Evolutionary conservation across 2,888 invertebrate genomes (phyloP).

Genomic region (Auanema freiburgensis): DNA sequence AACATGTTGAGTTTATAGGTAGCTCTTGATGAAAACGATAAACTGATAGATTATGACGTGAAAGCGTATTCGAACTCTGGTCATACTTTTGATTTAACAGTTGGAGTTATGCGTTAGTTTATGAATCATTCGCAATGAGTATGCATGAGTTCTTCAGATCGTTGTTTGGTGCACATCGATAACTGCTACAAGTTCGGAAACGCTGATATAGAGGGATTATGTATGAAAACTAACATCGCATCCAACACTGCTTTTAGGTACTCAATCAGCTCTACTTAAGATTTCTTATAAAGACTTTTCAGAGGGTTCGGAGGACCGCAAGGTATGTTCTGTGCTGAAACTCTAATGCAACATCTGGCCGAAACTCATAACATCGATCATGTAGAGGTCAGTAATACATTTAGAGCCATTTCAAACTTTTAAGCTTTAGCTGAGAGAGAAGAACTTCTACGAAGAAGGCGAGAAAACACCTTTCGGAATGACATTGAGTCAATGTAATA

Average conservation of each 20-base stretch:
- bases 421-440: slow-evolving; percentile 68
- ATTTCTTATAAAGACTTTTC: too few relatives aligned
- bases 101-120: slow-evolving; percentile 62
- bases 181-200: slow-evolving; percentile 81
- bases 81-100: slow-evolving; percentile 79
- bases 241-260: slow-evolving; percentile 92
- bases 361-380: slow-evolving; percentile 55
- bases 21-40: slow-evolving; percentile 74
- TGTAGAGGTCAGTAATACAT: slow-evolving; percentile 39
- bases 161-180: slow-evolving; percentile 81
- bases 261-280: neutral
- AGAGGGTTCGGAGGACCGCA: slow-evolving; percentile 81
- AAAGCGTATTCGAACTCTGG: slow-evolving; percentile 82
- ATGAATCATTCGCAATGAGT: neutral
- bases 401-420: neutral
- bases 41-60: slow-evolving; percentile 76
- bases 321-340: slow-evolving; percentile 84
- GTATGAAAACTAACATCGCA: slow-evolving; percentile 84
- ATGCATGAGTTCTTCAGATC: slow-evolving; percentile 71
- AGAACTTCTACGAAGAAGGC: slow-evolving; percentile 82
- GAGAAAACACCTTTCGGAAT: slow-evolving; percentile 80
- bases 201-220: slow-evolving; percentile 72
- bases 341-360: slow-evolving; percentile 78
- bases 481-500: slow-evolving; percentile 74
- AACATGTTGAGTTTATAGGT: slow-evolving; percentile 65